Conservation (phyloP, 2,888 invertebrate species). For the Drosophila anomelani region DNA sequence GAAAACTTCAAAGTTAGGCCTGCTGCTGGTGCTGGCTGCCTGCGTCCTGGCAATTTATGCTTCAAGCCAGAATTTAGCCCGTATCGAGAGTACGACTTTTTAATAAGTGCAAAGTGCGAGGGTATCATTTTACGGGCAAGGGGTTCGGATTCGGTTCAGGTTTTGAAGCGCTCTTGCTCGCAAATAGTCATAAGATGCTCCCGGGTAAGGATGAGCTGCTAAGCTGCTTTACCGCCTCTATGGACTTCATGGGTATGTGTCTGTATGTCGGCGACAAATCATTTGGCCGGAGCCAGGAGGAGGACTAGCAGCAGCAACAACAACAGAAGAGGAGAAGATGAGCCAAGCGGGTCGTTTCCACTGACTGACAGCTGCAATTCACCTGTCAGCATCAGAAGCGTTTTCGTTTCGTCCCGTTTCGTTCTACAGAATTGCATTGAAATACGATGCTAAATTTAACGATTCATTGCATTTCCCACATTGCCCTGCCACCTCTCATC, state of each 20-base stretch:
- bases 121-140: slow-evolving; percentile 41
- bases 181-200: slow-evolving; percentile 43
- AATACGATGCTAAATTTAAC: slow-evolving; percentile 80
- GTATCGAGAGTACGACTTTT: slow-evolving; percentile 69
- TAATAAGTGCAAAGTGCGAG: slow-evolving; percentile 77
- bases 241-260: slow-evolving; percentile 30
- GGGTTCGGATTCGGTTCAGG: slow-evolving; percentile 30
- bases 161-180: slow-evolving; percentile 47
- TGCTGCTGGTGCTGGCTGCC: slow-evolving; percentile 15
- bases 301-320: background rate
- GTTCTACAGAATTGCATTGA: slow-evolving; percentile 74
- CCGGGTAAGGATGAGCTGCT: slow-evolving; percentile 40
- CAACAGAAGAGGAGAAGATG: slow-evolving; percentile 37
- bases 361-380: slow-evolving; percentile 78
- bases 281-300: slow-evolving; percentile 45
- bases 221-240: slow-evolving; percentile 51
- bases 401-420: slow-evolving; percentile 48
- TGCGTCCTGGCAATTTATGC: slow-evolving; percentile 63
- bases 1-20: slow-evolving; percentile 64
- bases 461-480: slow-evolving; percentile 76
- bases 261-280: slow-evolving; percentile 61
- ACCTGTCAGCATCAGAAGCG: slow-evolving; percentile 72
- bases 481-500: slow-evolving; percentile 57
- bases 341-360: slow-evolving; percentile 30
- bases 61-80: slow-evolving; percentile 9